A percentile compares a stretch with the other conserved stretches of the same genome.
These are phyloP conservation scores for Wasmannia auropunctata DNA, from an alignment of 1,140 invertebrate genomes.

Conservation along the genomic window DNA sequence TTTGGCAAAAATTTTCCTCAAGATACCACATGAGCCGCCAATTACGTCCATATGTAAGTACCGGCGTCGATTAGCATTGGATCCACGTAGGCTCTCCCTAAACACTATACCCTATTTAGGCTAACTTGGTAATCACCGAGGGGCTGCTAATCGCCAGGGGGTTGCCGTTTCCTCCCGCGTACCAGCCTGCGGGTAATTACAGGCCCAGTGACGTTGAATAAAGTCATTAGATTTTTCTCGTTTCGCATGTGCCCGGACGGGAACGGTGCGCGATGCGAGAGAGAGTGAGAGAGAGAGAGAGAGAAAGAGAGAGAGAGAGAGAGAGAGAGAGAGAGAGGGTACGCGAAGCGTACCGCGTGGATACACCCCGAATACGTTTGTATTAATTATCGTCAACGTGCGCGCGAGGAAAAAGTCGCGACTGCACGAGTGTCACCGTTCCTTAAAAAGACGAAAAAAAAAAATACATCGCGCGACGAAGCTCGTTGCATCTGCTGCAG, in stretches of 20 bases:
- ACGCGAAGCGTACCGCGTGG: not conserved
- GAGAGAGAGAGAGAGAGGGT: too few relatives aligned
- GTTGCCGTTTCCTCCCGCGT: conserved; percentile 71
- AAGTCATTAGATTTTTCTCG: conserved; percentile 82
- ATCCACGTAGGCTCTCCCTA: conserved; percentile 79
- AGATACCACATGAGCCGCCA: not conserved
- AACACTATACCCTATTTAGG: conserved; percentile 83
- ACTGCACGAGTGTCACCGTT: not conserved
- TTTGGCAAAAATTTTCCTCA: not conserved
- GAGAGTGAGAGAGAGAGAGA: too few relatives aligned
- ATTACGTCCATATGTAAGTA: conserved; percentile 55
- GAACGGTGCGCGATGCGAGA: not conserved
- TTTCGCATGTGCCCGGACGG: conserved; percentile 20
- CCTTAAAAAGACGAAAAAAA: not conserved
- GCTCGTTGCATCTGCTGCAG: conserved; percentile 69
- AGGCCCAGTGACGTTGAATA: conserved; percentile 83
- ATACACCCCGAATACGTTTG: conserved; percentile 41
- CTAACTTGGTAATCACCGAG: conserved; percentile 84
- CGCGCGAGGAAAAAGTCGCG: not conserved
- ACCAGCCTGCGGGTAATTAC: conserved; percentile 83
- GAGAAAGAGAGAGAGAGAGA: too few relatives aligned
- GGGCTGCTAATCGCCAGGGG: conserved; percentile 82
- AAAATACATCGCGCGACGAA: not conserved
- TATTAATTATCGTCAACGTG: conserved; percentile 66
- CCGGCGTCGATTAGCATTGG: conserved; percentile 73